Evolutionary conservation across 2,113 vertebrate species (phyloP).

Genomic region (Pithys albifrons): DNA sequence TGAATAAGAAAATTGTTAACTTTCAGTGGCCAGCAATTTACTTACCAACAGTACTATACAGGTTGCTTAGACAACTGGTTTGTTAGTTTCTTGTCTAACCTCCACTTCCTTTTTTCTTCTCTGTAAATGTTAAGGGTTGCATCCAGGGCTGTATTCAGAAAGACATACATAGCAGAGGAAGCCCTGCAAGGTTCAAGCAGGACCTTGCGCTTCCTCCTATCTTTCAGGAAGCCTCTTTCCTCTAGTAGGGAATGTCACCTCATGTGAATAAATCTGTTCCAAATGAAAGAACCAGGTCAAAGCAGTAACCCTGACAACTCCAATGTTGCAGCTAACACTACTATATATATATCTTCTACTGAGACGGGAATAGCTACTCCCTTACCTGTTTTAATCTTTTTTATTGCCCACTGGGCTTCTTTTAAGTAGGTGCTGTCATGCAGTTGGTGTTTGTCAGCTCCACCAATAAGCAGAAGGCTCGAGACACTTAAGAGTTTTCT

Average conservation of each 20-base stretch:
- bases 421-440: background rate
- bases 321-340: background rate
- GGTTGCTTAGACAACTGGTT: background rate
- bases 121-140: background rate
- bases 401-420: background rate
- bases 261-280: background rate
- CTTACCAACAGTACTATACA: background rate
- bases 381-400: background rate
- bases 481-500: background rate
- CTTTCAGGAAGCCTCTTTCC: background rate
- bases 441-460: background rate
- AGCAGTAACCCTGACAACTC: background rate
- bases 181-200: background rate
- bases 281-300: constrained; percentile 17
- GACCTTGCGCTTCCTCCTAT: background rate
- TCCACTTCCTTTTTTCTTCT: background rate
- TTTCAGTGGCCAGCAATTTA: background rate
- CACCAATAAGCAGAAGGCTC: background rate
- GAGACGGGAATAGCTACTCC: background rate
- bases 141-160: background rate
- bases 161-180: background rate
- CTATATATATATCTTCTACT: background rate
- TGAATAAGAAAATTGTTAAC: background rate
- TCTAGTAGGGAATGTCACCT: background rate
- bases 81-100: background rate